Percentiles rank a stretch among this genome's conserved stretches.
These are phyloP conservation scores for Pyrochroa serraticornis DNA, from an alignment of 2,888 invertebrate genomes.

Conservation along the genomic window DNA sequence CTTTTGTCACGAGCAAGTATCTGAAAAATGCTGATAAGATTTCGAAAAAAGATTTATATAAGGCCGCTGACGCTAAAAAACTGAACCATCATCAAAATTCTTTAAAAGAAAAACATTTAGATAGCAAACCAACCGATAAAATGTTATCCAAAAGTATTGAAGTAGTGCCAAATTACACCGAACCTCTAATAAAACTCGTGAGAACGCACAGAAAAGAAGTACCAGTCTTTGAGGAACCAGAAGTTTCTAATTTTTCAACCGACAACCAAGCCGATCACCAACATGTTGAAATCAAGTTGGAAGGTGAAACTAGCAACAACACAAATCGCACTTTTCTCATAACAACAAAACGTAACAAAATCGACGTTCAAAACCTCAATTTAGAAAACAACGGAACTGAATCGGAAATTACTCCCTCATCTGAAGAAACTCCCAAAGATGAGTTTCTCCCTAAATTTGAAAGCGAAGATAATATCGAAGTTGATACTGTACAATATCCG, in stretches of 20 bases:
- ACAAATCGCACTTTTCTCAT: conserved; percentile 34
- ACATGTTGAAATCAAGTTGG: conserved; percentile 44
- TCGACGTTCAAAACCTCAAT: conserved; percentile 8
- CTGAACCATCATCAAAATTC: conserved; percentile 5
- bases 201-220: conserved; percentile 55
- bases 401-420: conserved; percentile 25
- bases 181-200: conserved; percentile 50
- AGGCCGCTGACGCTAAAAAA: conserved; percentile 29
- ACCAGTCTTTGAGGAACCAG: conserved; percentile 37
- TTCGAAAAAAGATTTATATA: conserved; percentile 36
- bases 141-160: conserved; percentile 53
- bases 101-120: conserved; percentile 16
- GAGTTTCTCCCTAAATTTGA: conserved; percentile 56
- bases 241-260: conserved; percentile 28
- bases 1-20: conserved; percentile 37
- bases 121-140: conserved; percentile 21
- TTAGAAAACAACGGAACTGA: conserved; percentile 2
- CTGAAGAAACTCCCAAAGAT: conserved; percentile 54
- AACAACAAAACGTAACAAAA: conserved; percentile 34
- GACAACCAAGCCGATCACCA: conserved; percentile 31
- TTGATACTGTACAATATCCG: conserved; percentile 21
- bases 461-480: conserved; percentile 27
- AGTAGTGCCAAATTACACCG: conserved; percentile 48
- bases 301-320: conserved; percentile 34
- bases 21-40: conserved; percentile 30